Evolutionary conservation across 2,797 vertebrate species (phyloP).

Genomic region (Craterocephalus amniculus): DNA sequence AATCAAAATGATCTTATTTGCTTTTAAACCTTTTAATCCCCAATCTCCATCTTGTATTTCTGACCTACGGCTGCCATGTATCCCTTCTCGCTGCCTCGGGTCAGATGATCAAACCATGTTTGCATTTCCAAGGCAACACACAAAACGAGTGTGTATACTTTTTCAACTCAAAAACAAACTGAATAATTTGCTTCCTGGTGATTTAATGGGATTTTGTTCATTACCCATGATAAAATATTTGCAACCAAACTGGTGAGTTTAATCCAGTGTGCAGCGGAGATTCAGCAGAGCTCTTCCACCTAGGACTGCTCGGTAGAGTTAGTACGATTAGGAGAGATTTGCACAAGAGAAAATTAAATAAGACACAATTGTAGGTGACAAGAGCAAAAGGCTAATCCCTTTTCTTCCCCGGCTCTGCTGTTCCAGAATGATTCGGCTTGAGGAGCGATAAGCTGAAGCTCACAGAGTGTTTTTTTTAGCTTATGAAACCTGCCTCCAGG

Average conservation of each 20-base stretch:
- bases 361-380: constrained; percentile 14
- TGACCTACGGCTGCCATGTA: no score
- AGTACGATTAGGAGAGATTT: constrained; percentile 2
- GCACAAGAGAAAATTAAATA: constrained; percentile 11
- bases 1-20: no score
- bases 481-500: constrained; percentile 27
- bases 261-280: background rate
- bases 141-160: no score
- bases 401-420: constrained; percentile 3
- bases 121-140: no score
- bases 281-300: background rate
- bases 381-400: constrained; percentile 33
- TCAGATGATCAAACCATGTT: no score
- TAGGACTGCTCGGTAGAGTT: background rate
- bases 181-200: no score
- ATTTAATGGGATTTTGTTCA: no score
- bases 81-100: no score
- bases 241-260: background rate
- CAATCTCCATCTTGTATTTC: no score
- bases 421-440: constrained; percentile 24
- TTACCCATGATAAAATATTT: background rate
- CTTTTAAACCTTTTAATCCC: no score
- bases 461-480: constrained; percentile 21
- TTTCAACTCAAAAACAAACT: no score
- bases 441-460: constrained; percentile 22